Evolutionary conservation across 2,888 invertebrate species (phyloP).

Genomic region (Zaprionus obscuricornis): DNA sequence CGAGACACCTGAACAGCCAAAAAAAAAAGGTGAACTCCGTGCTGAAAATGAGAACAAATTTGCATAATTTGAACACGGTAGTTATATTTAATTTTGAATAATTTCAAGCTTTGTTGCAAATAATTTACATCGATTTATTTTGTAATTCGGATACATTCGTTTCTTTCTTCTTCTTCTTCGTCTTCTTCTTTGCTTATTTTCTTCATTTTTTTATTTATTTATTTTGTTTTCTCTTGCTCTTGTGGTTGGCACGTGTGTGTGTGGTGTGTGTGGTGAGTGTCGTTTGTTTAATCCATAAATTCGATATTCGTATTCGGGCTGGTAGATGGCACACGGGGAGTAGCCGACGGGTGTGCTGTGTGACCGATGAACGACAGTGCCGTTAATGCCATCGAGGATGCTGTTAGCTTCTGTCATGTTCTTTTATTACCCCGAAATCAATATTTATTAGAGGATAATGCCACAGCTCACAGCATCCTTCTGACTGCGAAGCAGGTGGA

Average conservation of each 20-base stretch:
- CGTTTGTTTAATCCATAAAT: constrained; percentile 57
- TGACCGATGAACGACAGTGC: constrained; percentile 43
- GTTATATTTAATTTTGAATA: constrained; percentile 68
- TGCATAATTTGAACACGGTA: constrained; percentile 61
- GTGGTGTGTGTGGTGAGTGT: not conserved
- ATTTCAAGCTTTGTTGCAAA: constrained; percentile 61
- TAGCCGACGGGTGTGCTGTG: constrained; percentile 9
- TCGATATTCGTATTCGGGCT: constrained; percentile 18
- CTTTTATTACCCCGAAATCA: constrained; percentile 67
- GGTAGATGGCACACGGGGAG: not conserved
- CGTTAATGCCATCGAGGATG: constrained; percentile 53
- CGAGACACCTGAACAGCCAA: no score
- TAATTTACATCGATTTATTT: constrained; percentile 66
- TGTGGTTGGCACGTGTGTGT: not conserved
- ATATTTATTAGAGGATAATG: constrained; percentile 70
- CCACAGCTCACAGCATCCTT: constrained; percentile 21
- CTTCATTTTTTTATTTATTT: constrained; percentile 7
- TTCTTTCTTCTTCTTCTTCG: not conserved
- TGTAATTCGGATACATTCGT: constrained; percentile 38
- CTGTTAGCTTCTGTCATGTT: constrained; percentile 60
- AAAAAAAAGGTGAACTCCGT: constrained; percentile 51
- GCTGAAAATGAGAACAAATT: constrained; percentile 47
- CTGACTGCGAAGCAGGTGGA: constrained; percentile 28
- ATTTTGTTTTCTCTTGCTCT: not conserved
- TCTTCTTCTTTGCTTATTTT: no score